Percentiles rank a stretch among this genome's conserved stretches.
These are phyloP conservation scores for Zaprionus davidi DNA, from an alignment of 1,140 invertebrate genomes.

Conservation along the genomic window DNA sequence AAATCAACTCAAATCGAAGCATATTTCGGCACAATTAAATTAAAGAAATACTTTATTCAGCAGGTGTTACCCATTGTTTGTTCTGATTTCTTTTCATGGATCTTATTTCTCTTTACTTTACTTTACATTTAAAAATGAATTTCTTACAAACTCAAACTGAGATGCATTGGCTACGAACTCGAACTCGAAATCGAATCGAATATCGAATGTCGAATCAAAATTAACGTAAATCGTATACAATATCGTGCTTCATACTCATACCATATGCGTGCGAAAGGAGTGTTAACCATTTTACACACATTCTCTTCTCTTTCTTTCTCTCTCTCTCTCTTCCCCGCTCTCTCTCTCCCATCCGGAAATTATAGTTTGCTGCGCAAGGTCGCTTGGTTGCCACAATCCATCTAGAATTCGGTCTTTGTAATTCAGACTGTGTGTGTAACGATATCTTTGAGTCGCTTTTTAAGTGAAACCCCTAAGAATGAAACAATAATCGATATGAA, in stretches of 20 bases:
- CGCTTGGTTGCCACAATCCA: slow-evolving; percentile 83
- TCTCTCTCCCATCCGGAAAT: slow-evolving; percentile 51
- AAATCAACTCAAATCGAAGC: slow-evolving; percentile 27
- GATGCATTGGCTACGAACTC: slow-evolving; percentile 62
- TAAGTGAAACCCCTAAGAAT: slow-evolving; percentile 72
- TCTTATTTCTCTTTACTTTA: slow-evolving; percentile 33
- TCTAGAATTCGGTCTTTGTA: slow-evolving; percentile 84
- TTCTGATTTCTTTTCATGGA: slow-evolving; percentile 1
- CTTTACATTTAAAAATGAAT: slow-evolving; percentile 80
- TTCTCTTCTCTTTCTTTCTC: slow-evolving; percentile 66
- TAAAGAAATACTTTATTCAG: slow-evolving; percentile 23
- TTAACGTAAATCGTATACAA: slow-evolving; percentile 18
- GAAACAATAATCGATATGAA: slow-evolving; percentile 28
- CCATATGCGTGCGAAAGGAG: slow-evolving; percentile 29
- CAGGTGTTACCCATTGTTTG: slow-evolving; percentile 22
- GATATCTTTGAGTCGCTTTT: slow-evolving; percentile 83
- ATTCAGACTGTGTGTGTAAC: slow-evolving; percentile 84
- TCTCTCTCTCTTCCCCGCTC: slow-evolving; percentile 44
- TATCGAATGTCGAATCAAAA: slow-evolving; percentile 44
- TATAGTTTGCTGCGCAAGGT: slow-evolving; percentile 78
- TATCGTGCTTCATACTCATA: slow-evolving; percentile 48
- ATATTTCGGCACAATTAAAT: slow-evolving; percentile 51
- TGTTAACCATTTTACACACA: slow-evolving; percentile 61
- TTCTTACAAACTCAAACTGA: slow-evolving; percentile 82
- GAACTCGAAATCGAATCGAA: slow-evolving; percentile 19